A percentile compares a stretch with the other conserved stretches of the same genome.
These are phyloP conservation scores for Molothrus aeneus DNA, from an alignment of 2,797 vertebrate species.

Conservation along the genomic window DNA sequence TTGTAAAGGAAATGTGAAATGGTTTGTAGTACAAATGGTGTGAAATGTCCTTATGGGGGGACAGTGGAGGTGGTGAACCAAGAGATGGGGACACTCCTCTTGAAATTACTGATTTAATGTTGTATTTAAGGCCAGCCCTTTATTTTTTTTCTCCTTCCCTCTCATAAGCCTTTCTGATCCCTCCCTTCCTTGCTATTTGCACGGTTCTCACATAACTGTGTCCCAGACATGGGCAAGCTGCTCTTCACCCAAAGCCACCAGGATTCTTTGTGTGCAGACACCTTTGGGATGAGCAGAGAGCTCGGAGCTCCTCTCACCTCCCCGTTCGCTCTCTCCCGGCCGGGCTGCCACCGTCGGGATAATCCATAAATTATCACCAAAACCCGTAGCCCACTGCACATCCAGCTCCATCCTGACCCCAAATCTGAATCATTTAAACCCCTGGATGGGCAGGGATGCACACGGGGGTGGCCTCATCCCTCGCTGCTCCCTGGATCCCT, in stretches of 20 bases:
- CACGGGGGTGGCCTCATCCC: background rate
- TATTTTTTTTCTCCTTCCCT: background rate
- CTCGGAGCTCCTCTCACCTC: background rate
- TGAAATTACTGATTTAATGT: background rate
- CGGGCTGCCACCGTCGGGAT: accelerated
- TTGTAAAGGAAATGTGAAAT: background rate
- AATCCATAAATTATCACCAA: background rate
- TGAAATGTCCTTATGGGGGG: background rate
- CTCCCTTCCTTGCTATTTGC: background rate
- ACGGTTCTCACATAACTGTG: background rate
- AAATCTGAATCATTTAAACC: background rate
- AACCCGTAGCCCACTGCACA: background rate
- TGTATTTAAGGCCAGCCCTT: background rate
- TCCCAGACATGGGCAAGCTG: background rate
- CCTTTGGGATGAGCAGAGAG: background rate
- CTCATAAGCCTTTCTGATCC: background rate
- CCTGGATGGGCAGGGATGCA: background rate
- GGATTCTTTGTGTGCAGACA: background rate
- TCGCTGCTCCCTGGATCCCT: background rate
- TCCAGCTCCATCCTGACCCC: background rate
- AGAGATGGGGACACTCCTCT: background rate
- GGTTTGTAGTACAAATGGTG: background rate
- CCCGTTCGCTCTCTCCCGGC: background rate
- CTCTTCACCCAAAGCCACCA: background rate
- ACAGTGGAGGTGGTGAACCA: accelerated